Evolutionary conservation across 2,888 invertebrate genomes (phyloP), one percentile per base, ranked within the genome.

Genomic region (Cryptocephalus primarius): DNA sequence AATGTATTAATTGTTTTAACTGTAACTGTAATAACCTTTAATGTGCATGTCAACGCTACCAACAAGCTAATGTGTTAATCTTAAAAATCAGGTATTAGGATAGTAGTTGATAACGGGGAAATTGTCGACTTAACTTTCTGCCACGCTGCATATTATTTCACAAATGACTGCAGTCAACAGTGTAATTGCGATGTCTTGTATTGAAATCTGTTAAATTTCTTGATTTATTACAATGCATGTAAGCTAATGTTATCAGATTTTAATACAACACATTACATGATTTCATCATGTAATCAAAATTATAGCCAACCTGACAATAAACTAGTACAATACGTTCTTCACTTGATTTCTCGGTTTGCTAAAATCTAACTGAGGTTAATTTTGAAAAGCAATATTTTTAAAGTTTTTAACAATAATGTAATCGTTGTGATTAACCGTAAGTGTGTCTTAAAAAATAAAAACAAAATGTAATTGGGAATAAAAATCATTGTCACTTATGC

Each of bases 81-180:
- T 22, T 22, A 22, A 22, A 22, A 22, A 22, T 22, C 55, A 52
- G 57, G 54, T 57, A 50, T 57, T 52, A 53, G 55, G 57, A 57
- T 55, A 56, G 52, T 53, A 41, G 48, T 22, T 44, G 40, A 12
- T 4, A 12, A 22, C 31, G 33, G 39, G 39, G 39, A 42, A 44
- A 49, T 40, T 40, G 40, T 22, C 22, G 22, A 22, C 22, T 22
- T 22, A 22, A 22, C 2, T 22, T 22, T 22, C 22, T 22, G 22
- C n/a, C 47, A 40, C 46, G 48, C 49, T 49, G 49, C 43, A 44
- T 45, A 41, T 44, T 48, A 9, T 43, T 47, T 41, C 32, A 22
- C 22, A 22, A 22, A 22, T 22, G 22, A 22, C 3, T 22, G 22
- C 22, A 22, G 22, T 22, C 22, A 22, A 22, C 22, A 6, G 6